A percentile compares a stretch with the other conserved stretches of the same genome.
These are phyloP conservation scores for Corythornis madagascariensis DNA, from an alignment of 2,113 vertebrate species.

Conservation along the genomic window DNA sequence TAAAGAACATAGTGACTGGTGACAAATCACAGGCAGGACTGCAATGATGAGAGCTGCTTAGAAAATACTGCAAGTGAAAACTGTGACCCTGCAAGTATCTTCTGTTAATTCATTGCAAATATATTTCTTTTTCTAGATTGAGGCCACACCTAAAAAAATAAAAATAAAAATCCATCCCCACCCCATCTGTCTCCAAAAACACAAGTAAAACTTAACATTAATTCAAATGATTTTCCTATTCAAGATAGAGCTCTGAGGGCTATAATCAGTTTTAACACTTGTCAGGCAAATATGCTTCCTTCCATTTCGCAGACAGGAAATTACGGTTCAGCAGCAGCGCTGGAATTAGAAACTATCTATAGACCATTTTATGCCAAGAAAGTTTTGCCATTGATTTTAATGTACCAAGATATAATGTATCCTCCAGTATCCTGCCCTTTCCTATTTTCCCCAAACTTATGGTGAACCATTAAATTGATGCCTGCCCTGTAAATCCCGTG, in stretches of 20 bases:
- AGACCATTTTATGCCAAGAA: conserved; percentile 20
- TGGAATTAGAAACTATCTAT: conserved; percentile 14
- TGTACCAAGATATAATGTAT: not conserved
- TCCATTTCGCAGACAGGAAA: conserved; percentile 18
- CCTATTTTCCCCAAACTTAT: conserved; percentile 45
- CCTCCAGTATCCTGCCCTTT: conserved; percentile 11
- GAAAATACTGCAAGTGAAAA: not conserved
- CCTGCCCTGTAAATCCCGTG: conserved; percentile 57
- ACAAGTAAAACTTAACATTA: not conserved
- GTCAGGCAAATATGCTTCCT: not conserved
- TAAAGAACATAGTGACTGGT: not conserved
- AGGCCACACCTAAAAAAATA: not conserved
- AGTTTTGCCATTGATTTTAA: conserved; percentile 39
- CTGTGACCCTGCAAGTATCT: not conserved
- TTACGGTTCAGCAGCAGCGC: not conserved
- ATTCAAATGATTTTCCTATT: not conserved
- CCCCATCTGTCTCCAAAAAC: not conserved
- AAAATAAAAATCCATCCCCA: not conserved
- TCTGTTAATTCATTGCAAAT: not conserved
- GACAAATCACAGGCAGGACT: not conserved
- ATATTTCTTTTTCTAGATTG: not conserved
- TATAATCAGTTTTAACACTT: not conserved
- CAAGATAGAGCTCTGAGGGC: not conserved
- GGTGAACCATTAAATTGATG: conserved; percentile 58
- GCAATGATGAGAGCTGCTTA: not conserved